A percentile compares a stretch with the other conserved stretches of the same genome.
phyloP scores from a whole-genome alignment of 2,113 vertebrate genomes.

The Aphyosemion australe region DNA sequence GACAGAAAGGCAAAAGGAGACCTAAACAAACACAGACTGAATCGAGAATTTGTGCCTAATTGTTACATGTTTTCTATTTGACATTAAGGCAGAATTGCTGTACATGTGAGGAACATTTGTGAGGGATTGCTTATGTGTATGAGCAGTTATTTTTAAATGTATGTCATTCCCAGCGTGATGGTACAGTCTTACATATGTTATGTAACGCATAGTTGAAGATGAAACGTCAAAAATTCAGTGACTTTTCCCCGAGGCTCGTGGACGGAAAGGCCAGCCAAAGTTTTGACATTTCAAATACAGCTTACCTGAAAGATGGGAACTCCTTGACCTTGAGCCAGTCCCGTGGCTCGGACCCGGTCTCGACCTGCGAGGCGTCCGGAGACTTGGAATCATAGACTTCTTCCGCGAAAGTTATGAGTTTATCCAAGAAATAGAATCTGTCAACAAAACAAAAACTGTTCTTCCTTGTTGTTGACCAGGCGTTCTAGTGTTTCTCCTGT shows the following conservation, averaged over 20 bases:
- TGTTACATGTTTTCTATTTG: constrained; percentile 84
- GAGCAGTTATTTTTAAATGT: constrained; percentile 80
- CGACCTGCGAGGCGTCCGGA: constrained; percentile 49
- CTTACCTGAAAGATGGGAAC: constrained; percentile 51
- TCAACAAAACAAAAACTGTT: constrained; percentile 58
- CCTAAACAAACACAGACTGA: constrained; percentile 76
- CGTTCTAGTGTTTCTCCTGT: constrained; percentile 55
- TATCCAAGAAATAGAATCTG: constrained; percentile 55
- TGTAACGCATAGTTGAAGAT: constrained; percentile 77
- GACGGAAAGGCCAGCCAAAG: constrained; percentile 46
- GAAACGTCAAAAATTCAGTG: constrained; percentile 69
- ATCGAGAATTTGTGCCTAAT: constrained; percentile 86
- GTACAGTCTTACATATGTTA: constrained; percentile 85
- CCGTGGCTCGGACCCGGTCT: constrained; percentile 40
- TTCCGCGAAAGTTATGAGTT: constrained; percentile 52
- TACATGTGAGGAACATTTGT: constrained; percentile 81
- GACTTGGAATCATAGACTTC: constrained; percentile 57
- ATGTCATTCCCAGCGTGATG: constrained; percentile 84
- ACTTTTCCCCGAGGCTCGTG: constrained; percentile 48
- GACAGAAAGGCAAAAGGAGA: constrained; percentile 52
- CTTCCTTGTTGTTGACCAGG: constrained; percentile 58
- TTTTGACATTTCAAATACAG: constrained; percentile 61
- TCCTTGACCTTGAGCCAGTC: constrained; percentile 46
- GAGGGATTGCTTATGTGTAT: constrained; percentile 83
- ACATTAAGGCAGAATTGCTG: constrained; percentile 83